phyloP scores from a whole-genome alignment of 1,140 invertebrate genomes.

The Drusus annulatus region DNA sequence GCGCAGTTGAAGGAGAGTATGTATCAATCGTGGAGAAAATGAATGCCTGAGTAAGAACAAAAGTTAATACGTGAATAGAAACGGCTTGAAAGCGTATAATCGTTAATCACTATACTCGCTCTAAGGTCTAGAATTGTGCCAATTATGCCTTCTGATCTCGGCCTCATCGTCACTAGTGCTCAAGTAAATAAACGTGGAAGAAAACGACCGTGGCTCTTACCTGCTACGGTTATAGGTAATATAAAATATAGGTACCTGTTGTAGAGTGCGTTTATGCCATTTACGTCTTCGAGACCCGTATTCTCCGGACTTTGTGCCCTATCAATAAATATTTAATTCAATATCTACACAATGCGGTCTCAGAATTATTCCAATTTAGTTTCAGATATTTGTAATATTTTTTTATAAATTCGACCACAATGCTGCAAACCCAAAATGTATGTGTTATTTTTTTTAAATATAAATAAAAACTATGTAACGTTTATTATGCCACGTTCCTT shows the following conservation, averaged over 20 bases:
- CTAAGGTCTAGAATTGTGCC: constrained; percentile 37
- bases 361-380: neutral
- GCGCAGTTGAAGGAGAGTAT: neutral
- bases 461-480: no score
- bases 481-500: no score
- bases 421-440: no score
- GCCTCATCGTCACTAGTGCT: neutral
- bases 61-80: constrained; percentile 31
- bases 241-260: no score
- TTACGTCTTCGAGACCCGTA: no score
- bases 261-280: no score
- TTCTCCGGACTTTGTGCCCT: no score
- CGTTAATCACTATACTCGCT: constrained; percentile 42
- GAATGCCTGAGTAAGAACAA: constrained; percentile 6
- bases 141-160: constrained; percentile 42
- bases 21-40: constrained; percentile 4
- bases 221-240: neutral
- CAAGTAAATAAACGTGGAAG: constrained; percentile 26
- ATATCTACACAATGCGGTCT: no score
- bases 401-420: no score
- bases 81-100: constrained; percentile 48
- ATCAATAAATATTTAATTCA: no score
- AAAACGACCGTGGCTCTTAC: neutral
- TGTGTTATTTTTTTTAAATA: no score
- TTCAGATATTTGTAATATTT: no score